Percentiles rank a stretch among this genome's conserved stretches.
Conservation (phyloP, 2,113 vertebrate species). For the Pogonocichla stellata region DNA sequence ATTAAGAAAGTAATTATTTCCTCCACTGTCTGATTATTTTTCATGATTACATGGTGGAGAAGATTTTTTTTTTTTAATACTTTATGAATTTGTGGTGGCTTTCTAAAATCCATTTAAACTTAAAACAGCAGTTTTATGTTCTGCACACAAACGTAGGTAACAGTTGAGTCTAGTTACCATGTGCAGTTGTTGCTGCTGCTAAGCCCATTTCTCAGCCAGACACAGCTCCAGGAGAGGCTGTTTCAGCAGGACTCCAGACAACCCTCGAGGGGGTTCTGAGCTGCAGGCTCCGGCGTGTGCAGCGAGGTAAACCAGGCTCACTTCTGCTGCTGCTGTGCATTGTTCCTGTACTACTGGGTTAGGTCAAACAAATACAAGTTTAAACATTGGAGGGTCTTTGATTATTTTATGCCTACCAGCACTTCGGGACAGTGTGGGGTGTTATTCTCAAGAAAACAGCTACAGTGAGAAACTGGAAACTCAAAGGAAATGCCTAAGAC, state of each 20-base stretch:
- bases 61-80: neutral
- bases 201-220: neutral
- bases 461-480: neutral
- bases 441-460: neutral
- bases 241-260: neutral
- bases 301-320: neutral
- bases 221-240: neutral
- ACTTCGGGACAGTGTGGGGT: neutral
- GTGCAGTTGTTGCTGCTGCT: neutral
- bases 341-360: neutral
- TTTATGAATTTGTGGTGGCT: neutral
- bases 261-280: neutral
- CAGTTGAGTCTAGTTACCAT: neutral
- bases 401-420: neutral
- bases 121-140: neutral
- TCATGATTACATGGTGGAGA: neutral
- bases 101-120: neutral
- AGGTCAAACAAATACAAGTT: neutral
- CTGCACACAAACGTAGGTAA: neutral
- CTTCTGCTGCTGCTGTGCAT: neutral
- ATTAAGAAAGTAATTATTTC: neutral
- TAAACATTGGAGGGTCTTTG: neutral
- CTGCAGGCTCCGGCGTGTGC: neutral
- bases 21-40: neutral
- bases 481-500: neutral